These are phyloP conservation scores for Pollimyrus isidori DNA, from an alignment of 2,113 vertebrate species.

Conservation along the genomic window DNA sequence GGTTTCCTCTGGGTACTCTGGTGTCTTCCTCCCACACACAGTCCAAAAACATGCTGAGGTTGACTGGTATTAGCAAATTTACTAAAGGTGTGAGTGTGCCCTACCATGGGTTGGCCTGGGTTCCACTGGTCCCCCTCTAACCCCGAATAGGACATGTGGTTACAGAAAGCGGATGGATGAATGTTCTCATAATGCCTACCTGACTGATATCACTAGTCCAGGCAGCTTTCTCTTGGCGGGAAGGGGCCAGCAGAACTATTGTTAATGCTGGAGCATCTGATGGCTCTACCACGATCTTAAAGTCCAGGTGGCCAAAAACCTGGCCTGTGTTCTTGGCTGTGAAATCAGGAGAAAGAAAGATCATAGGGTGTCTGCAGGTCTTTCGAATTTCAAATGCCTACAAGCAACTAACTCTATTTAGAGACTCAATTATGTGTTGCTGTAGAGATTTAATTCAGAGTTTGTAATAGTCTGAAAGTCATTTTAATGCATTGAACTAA, in stretches of 20 bases:
- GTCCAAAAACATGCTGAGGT: background rate
- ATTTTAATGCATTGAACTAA: background rate
- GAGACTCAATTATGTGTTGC: background rate
- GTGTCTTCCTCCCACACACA: background rate
- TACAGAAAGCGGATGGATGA: background rate
- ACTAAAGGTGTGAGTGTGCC: background rate
- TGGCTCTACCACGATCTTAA: constrained; percentile 89
- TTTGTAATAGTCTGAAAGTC: background rate
- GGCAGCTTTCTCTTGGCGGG: constrained; percentile 91
- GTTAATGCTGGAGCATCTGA: constrained; percentile 78
- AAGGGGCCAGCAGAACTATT: constrained; percentile 84
- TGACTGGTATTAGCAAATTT: background rate
- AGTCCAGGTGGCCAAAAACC: constrained; percentile 92
- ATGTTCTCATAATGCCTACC: constrained; percentile 53
- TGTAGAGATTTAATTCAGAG: background rate
- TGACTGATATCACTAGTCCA: constrained; percentile 99
- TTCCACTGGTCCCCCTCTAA: background rate
- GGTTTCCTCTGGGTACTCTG: background rate
- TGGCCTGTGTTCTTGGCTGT: constrained; percentile 82
- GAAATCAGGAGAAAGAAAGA: background rate
- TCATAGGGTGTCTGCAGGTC: background rate
- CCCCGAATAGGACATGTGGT: background rate
- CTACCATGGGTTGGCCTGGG: background rate
- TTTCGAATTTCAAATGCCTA: background rate
- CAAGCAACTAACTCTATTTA: background rate